phyloP scores from a whole-genome alignment of 2,888 invertebrate genomes.

The Machimus atricapillus region DNA sequence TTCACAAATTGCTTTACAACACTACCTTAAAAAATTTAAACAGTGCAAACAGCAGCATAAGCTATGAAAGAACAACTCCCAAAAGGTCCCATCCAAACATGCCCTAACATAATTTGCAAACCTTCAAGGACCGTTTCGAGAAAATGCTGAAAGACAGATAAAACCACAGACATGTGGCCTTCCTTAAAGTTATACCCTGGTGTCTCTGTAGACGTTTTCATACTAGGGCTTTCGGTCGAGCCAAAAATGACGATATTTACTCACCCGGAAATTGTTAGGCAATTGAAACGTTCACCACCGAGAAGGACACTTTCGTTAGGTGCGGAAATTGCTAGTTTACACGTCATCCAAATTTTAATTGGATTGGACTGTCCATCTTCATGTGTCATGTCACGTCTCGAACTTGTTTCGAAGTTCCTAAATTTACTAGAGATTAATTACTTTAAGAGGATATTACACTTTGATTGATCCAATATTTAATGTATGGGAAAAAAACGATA shows the following conservation, averaged over 20 bases:
- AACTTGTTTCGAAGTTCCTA: background rate
- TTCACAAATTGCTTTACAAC: background rate
- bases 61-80: background rate
- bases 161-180: background rate
- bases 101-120: background rate
- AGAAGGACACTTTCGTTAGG: background rate
- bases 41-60: background rate
- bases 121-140: background rate
- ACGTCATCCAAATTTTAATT: constrained; percentile 17
- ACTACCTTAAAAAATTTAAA: background rate
- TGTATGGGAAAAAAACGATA: background rate
- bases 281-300: background rate
- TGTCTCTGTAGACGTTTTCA: background rate
- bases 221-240: background rate
- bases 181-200: background rate
- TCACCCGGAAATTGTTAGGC: background rate
- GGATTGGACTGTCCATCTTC: background rate
- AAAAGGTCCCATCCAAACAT: background rate
- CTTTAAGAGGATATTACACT: background rate
- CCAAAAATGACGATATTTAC: background rate
- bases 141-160: background rate
- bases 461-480: background rate
- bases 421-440: background rate
- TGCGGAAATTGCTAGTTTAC: background rate
- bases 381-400: background rate